Evolutionary conservation across 2,888 invertebrate species (phyloP), one percentile per base, ranked within the genome.

Genomic region (Platerodrilus igneus): DNA sequence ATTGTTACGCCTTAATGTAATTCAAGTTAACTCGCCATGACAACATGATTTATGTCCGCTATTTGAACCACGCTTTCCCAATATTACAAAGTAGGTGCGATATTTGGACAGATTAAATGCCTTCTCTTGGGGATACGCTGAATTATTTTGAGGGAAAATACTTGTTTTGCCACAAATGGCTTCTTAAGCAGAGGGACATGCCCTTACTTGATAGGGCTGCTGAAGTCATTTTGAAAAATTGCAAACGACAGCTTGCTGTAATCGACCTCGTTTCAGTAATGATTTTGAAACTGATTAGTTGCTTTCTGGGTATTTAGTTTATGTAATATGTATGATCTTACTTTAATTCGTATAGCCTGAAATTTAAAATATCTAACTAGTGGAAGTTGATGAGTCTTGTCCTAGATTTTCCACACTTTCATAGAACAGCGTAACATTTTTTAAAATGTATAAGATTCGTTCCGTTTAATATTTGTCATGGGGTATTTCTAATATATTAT

Each of bases 11-110:
- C 50, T 53, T 51, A 52, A 53, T 53, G 49, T 47, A 53, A 53
- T 48, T 51, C 49, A 48, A 45, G 47, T 41, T 46, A 51, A 55
- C 47, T 44, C 48, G 47, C 48, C 51, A 42, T 50, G 55, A 53
- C 53, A 52, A 45, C 48, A 51, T 58, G 57, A 58, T 57, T 58
- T 56, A 57, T 58, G 51, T 54, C 43, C 21, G 41, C 45, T 47
- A 48, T 48, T 55, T 51, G 44, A 42, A 37, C 50, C 52, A 44
- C 47, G 45, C 47, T 49, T 49, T 43, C 45, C 42, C 48, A 44
- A 47, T 51, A 53, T 47, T 50, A 45, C 50, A 52, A 49, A 51
- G 41, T 49, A 45, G 35, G 42, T 36, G 40, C 37, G 39, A 43
- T 40, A 42, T 43, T 47, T 37, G 49, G 47, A 45, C 41, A 48